phyloP scores from a whole-genome alignment of 2,888 invertebrate species.

The Caenorhabditis parvicauda region DNA sequence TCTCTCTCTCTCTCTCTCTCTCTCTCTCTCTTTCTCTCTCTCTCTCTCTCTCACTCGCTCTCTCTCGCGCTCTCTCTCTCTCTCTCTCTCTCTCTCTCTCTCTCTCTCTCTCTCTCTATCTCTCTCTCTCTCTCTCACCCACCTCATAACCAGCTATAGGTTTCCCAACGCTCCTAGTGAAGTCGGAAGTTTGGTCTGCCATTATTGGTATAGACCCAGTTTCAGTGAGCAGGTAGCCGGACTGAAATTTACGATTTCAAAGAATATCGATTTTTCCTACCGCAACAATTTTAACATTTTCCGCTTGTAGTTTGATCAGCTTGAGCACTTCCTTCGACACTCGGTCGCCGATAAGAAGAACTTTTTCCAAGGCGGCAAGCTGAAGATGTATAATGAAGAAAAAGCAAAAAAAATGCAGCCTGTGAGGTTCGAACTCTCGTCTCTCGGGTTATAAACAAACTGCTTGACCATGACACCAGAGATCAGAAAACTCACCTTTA shows the following conservation, averaged over 20 bases:
- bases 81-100: not conserved
- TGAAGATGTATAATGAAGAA: no score
- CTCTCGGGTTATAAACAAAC: no score
- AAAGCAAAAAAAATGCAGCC: no score
- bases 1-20: not conserved
- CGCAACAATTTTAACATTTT: slow-evolving; percentile 54
- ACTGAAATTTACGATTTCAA: slow-evolving; percentile 24
- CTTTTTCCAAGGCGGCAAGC: slow-evolving; percentile 49
- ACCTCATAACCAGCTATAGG: slow-evolving; percentile 52
- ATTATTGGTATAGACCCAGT: slow-evolving; percentile 55
- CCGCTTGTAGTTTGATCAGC: slow-evolving; percentile 46
- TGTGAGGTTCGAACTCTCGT: no score
- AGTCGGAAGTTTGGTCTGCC: slow-evolving; percentile 56
- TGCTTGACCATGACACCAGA: no score
- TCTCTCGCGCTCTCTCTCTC: slow-evolving; percentile 10
- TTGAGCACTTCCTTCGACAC: slow-evolving; percentile 51
- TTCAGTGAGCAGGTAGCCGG: slow-evolving; percentile 58
- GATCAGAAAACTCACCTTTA: slow-evolving; percentile 16
- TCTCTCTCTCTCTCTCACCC: not conserved
- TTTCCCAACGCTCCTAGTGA: slow-evolving; percentile 47
- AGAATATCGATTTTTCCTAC: slow-evolving; percentile 16
- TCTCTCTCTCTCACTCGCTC: no score
- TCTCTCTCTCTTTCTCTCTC: not conserved
- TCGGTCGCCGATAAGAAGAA: slow-evolving; percentile 53
- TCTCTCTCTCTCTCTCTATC: not conserved